These are phyloP conservation scores for Falcaria lacertinaria DNA, from an alignment of 2,888 invertebrate species.

Conservation along the genomic window DNA sequence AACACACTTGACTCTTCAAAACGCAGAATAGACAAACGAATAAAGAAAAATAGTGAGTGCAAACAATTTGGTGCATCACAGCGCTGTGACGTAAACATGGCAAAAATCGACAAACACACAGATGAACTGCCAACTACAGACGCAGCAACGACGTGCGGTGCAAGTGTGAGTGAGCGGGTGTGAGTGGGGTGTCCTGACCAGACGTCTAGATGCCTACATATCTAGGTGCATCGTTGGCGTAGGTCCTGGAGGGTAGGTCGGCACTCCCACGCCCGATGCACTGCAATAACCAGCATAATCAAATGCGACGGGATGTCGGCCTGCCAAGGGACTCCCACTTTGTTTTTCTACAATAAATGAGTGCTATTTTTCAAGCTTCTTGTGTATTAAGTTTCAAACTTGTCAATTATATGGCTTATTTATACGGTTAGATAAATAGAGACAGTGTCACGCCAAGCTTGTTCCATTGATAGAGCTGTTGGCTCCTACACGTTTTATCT, in stretches of 20 bases:
- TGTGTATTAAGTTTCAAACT: not conserved
- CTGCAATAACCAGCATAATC: slow-evolving; percentile 44
- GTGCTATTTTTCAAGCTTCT: slow-evolving; percentile 24
- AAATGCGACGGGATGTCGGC: slow-evolving; percentile 29
- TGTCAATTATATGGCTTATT: slow-evolving; percentile 1
- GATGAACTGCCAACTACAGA: slow-evolving; percentile 24
- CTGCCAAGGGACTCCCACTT: slow-evolving; percentile 27
- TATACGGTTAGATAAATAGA: not conserved
- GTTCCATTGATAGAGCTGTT: too few species aligned
- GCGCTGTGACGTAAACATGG: slow-evolving; percentile 13
- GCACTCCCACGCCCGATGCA: slow-evolving; percentile 24
- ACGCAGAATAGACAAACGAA: not conserved
- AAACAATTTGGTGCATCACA: slow-evolving; percentile 1
- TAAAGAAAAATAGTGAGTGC: not conserved
- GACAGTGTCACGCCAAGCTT: too few species aligned
- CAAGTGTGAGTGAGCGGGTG: slow-evolving; percentile 19
- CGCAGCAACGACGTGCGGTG: not conserved
- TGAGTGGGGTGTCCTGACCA: slow-evolving; percentile 32
- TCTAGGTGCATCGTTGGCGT: slow-evolving; percentile 70
- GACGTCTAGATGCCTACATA: slow-evolving; percentile 45
- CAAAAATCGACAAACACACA: slow-evolving; percentile 19
- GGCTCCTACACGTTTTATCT: too few species aligned
- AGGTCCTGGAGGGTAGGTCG: slow-evolving; percentile 63
- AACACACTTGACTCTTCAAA: too few species aligned
- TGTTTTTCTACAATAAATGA: slow-evolving; percentile 38